Conservation (phyloP, 2,113 vertebrate genomes). For the Ondatra zibethicus region DNA sequence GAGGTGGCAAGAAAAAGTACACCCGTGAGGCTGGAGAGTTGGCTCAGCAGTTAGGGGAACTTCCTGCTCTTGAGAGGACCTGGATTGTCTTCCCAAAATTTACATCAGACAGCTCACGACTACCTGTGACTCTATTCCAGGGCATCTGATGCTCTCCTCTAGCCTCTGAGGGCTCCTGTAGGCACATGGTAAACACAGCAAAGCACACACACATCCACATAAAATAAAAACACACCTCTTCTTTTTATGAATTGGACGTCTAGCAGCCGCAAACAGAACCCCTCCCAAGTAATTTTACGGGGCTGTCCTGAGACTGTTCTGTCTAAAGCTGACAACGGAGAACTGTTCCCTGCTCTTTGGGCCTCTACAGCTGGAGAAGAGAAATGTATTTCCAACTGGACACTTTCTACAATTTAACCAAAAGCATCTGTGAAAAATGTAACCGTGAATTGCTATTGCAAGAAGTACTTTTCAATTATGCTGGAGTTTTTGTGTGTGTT, state of each 20-base stretch:
- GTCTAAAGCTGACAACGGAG: background rate
- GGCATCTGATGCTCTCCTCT: background rate
- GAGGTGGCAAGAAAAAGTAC: background rate
- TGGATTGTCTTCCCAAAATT: background rate
- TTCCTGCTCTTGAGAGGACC: background rate
- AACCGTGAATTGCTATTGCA: background rate
- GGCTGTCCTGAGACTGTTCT: background rate
- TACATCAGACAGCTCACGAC: background rate
- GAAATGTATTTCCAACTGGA: background rate
- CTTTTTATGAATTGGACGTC: background rate
- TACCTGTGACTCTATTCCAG: background rate
- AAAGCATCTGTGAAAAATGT: background rate
- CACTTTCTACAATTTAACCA: constrained; percentile 37
- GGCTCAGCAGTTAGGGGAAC: background rate
- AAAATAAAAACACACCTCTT: background rate
- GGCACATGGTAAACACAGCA: background rate
- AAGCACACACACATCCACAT: background rate
- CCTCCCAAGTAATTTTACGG: background rate
- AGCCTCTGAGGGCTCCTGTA: background rate
- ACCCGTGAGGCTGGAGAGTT: background rate
- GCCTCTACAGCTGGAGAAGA: background rate
- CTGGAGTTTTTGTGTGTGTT: background rate
- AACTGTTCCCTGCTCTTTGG: background rate
- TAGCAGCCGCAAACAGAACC: background rate
- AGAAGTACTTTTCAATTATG: background rate